These are phyloP conservation scores for Malurus splendens DNA, from an alignment of 2,797 vertebrate genomes.

Conservation along the genomic window DNA sequence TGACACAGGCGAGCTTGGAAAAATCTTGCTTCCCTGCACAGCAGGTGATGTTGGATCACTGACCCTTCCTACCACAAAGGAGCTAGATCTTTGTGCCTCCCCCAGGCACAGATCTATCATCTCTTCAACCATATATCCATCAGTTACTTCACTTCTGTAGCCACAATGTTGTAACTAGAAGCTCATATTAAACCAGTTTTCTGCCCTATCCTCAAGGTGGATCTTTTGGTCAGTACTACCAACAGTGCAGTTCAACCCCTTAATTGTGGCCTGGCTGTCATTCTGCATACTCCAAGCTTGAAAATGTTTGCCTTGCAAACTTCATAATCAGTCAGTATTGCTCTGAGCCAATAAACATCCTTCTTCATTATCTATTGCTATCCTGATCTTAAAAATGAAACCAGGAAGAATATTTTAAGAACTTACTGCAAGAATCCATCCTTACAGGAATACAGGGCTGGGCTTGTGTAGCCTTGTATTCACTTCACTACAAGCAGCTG, in stretches of 20 bases:
- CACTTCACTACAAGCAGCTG: background rate
- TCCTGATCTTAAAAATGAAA: background rate
- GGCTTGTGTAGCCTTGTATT: background rate
- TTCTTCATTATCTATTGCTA: background rate
- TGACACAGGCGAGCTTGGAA: background rate
- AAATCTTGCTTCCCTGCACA: background rate
- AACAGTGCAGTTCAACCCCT: background rate
- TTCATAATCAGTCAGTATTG: background rate
- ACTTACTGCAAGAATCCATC: background rate
- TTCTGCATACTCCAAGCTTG: background rate
- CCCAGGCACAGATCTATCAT: background rate
- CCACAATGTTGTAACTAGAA: background rate
- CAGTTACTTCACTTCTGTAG: background rate
- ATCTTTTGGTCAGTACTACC: background rate
- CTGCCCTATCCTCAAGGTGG: background rate
- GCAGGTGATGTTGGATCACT: background rate
- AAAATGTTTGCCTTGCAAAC: background rate
- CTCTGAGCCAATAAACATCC: background rate
- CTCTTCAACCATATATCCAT: background rate
- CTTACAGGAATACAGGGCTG: background rate
- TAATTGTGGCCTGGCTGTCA: background rate
- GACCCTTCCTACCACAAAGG: background rate
- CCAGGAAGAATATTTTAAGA: background rate
- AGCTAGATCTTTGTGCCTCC: background rate
- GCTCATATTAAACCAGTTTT: background rate